phyloP scores from a whole-genome alignment of 2,888 invertebrate species.

The Pyralis farinalis region DNA sequence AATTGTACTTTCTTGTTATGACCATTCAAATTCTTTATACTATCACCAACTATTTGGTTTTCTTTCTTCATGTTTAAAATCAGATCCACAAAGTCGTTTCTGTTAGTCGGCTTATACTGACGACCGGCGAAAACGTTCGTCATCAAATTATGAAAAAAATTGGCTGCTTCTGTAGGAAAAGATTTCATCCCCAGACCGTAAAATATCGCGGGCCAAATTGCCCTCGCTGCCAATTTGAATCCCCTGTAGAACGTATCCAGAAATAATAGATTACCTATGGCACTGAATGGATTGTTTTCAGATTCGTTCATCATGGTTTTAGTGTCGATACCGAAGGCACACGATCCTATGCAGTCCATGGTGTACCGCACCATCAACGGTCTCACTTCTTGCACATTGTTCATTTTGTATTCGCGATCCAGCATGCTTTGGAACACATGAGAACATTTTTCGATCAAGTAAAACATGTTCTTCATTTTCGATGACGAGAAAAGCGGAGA shows the following conservation, averaged over 20 bases:
- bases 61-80: conserved; percentile 39
- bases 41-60: conserved; percentile 38
- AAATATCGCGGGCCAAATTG: conserved; percentile 47
- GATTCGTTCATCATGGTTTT: conserved; percentile 23
- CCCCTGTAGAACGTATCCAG: conserved; percentile 18
- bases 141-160: conserved; percentile 38
- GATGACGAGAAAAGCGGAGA: conserved; percentile 53
- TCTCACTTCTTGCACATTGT: conserved; percentile 20
- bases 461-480: conserved; percentile 63
- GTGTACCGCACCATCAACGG: conserved; percentile 32
- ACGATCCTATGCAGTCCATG: conserved; percentile 45
- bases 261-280: conserved; percentile 29
- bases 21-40: conserved; percentile 35
- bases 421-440: conserved; percentile 30
- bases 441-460: conserved; percentile 42
- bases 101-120: conserved; percentile 30
- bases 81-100: conserved; percentile 53
- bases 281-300: conserved; percentile 21
- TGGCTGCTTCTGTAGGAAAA: conserved; percentile 29
- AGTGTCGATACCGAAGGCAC: conserved; percentile 35
- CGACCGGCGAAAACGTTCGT: conserved; percentile 36
- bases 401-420: conserved; percentile 1
- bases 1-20: conserved; percentile 30
- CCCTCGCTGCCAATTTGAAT: conserved; percentile 19
- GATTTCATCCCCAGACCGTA: conserved; percentile 39